A percentile compares a stretch with the other conserved stretches of the same genome.
Conservation (phyloP, 2,113 vertebrate species). For the Gobio gobio region DNA sequence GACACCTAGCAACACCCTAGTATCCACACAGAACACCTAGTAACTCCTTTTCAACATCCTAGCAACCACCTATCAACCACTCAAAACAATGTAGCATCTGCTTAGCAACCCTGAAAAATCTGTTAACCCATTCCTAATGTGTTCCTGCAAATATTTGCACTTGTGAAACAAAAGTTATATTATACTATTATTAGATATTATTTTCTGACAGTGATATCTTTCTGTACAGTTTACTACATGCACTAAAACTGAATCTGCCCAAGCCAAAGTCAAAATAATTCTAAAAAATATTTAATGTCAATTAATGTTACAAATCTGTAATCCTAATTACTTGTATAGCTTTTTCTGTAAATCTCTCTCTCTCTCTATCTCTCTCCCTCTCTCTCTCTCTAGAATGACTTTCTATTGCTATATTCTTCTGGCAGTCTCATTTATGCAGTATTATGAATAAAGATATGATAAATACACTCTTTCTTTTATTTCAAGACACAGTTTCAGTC, state of each 20-base stretch:
- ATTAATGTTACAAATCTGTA: background rate
- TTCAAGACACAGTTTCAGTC: background rate
- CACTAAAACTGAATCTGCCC: background rate
- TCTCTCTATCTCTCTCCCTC: no score
- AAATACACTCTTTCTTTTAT: background rate
- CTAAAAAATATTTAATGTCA: background rate
- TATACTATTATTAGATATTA: background rate
- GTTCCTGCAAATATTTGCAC: background rate
- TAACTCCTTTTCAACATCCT: no score
- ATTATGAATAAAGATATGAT: constrained; percentile 8
- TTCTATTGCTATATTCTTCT: background rate
- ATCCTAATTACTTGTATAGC: background rate
- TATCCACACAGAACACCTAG: no score
- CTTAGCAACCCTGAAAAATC: background rate
- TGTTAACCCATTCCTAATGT: background rate
- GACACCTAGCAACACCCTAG: no score
- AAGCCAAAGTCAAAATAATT: background rate
- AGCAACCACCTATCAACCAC: no score
- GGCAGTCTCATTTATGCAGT: background rate
- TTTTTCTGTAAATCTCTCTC: background rate
- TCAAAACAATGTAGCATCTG: background rate
- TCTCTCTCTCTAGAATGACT: background rate
- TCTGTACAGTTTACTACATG: background rate
- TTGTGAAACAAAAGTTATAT: background rate
- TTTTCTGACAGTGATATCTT: background rate